Percentiles rank a stretch among this genome's conserved stretches.
phyloP scores from a whole-genome alignment of 2,888 invertebrate species.

The Germaria angustata region DNA sequence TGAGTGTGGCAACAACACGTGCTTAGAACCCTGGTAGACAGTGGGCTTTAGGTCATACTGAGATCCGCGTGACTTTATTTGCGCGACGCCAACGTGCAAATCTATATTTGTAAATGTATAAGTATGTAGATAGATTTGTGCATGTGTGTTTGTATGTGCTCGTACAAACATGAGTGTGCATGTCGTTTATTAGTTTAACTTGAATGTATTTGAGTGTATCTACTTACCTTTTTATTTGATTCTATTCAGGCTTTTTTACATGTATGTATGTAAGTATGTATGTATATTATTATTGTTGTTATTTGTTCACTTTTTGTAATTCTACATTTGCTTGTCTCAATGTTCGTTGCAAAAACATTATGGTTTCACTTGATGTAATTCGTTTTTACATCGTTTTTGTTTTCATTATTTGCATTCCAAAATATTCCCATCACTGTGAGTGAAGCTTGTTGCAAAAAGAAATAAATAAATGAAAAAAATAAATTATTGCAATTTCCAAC shows the following conservation, averaged over 20 bases:
- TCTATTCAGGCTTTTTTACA: neutral
- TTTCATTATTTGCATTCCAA: conserved; percentile 6
- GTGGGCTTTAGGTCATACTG: conserved; percentile 79
- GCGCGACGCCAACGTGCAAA: conserved; percentile 64
- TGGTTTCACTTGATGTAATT: conserved; percentile 32
- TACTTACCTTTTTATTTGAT: conserved; percentile 40
- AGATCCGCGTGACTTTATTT: conserved; percentile 79
- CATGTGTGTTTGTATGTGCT: conserved; percentile 3
- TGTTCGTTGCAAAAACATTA: neutral
- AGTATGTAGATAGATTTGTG: conserved; percentile 14
- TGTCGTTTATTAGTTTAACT: neutral
- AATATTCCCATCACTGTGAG: conserved; percentile 28
- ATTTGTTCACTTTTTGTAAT: neutral
- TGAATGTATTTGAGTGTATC: neutral
- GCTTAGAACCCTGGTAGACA: conserved; percentile 77
- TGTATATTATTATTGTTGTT: conserved; percentile 7
- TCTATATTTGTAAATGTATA: conserved; percentile 33
- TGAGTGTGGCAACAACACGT: conserved; percentile 75
- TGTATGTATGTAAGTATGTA: neutral
- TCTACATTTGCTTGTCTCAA: neutral
- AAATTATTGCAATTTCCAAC: conserved; percentile 14
- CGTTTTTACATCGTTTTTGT: neutral
- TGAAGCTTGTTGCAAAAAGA: conserved; percentile 1
- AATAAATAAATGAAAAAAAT: too few relatives aligned
- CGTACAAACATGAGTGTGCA: too few relatives aligned